Evolutionary conservation across 1,140 invertebrate genomes (phyloP), one percentile per base, ranked within the genome.

Genomic region (Lepidurus arcticus): DNA sequence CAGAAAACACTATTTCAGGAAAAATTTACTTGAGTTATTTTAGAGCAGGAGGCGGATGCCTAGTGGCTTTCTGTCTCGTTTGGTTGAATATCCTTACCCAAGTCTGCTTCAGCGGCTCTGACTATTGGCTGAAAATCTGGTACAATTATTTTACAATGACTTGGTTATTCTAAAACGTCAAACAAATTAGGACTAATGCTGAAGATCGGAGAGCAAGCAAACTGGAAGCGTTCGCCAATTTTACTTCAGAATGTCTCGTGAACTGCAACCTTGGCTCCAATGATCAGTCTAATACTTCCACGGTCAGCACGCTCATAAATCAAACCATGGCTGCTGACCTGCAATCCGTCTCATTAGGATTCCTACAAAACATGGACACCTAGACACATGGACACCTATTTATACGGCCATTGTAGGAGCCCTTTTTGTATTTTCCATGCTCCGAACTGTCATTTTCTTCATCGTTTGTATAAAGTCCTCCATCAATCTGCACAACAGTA

Each of bases 91-190:
- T 93, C 1, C 16, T 92, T 1, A 89, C 92, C 0, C 92, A 94
- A 85, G 84, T 88, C 0, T 84, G 88, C 0, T 92, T 90, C 45
- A 92, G 90, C 79, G 88, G 89, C 1, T 88, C 89, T 7, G 93
- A 96, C 83, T 95, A 90, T 82, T 95, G 93, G 89, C 85, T 94
- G 0, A 91, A 91, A 80, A 91, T 88, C 78, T 95, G 93, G 94
- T 84, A 85, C 81, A 79, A 44, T 75, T 7, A 9, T 44, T 76
- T 10, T n/a, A 11, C n/a, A 47, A 47, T 11, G 45, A 11, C 45
- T 5, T 47, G 10, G 10, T 11, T 9, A 0, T 65, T 10, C 5
- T 10, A 7, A 1, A 65, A 16, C 16, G 2, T 3, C 2, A 65
- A 65, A 65, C 78, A 74, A 47, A 73, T 24, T 75, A 80, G 81